These are phyloP conservation scores for Chelonia mydas DNA, from an alignment of 2,797 vertebrate species.

Conservation along the genomic window DNA sequence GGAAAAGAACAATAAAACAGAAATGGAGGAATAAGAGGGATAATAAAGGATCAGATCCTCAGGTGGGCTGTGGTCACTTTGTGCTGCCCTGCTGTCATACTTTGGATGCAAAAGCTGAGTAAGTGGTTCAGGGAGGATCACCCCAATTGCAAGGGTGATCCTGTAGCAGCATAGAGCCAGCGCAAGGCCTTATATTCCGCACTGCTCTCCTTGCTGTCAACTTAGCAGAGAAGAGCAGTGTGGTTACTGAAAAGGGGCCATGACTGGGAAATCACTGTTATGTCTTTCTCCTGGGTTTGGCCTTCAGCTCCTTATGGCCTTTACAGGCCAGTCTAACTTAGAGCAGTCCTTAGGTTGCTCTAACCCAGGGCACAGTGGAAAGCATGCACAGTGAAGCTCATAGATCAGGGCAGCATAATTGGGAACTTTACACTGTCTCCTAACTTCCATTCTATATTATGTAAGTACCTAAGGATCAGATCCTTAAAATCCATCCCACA, in stretches of 20 bases:
- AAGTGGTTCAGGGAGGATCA: background rate
- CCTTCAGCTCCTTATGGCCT: background rate
- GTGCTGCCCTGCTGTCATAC: background rate
- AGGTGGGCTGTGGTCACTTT: background rate
- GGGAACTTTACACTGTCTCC: background rate
- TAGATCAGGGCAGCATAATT: background rate
- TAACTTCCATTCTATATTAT: background rate
- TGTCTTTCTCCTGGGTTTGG: background rate
- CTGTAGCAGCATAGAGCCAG: background rate
- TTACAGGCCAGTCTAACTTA: background rate
- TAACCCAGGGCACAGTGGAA: background rate
- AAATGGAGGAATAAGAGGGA: background rate
- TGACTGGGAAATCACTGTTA: background rate
- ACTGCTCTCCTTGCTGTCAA: background rate
- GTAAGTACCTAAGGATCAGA: background rate
- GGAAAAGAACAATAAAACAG: background rate
- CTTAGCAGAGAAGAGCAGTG: background rate
- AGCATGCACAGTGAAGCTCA: background rate
- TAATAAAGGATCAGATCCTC: background rate
- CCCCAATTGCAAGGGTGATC: background rate
- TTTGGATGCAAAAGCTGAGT: background rate
- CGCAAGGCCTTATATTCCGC: accelerated
- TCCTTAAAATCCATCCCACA: background rate
- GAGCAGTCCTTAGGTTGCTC: background rate
- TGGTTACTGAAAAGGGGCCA: background rate